Evolutionary conservation across 2,888 invertebrate genomes (phyloP).

Genomic region (Cryptosula pallasiana): DNA sequence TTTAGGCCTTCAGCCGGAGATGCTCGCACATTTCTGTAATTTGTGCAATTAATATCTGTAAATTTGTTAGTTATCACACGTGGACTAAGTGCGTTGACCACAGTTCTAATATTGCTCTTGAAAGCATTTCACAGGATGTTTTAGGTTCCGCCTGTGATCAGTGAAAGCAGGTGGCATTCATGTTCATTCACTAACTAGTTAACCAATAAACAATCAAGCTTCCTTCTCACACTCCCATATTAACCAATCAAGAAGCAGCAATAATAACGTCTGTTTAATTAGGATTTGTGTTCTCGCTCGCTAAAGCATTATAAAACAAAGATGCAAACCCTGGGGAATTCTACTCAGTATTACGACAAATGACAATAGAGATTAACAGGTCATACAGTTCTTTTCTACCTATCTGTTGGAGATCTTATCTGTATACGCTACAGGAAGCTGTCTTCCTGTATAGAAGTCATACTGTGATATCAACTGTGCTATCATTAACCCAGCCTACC

Average conservation of each 20-base stretch:
- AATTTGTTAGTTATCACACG: too few relatives aligned
- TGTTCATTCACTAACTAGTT: conserved; percentile 4
- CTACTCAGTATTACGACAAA: neutral
- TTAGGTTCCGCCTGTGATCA: conserved; percentile 9
- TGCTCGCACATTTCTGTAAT: neutral
- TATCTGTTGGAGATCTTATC: conserved; percentile 11
- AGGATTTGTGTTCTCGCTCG: conserved; percentile 1
- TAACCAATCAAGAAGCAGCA: neutral
- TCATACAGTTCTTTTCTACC: neutral
- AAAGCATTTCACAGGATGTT: conserved; percentile 22
- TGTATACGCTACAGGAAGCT: neutral
- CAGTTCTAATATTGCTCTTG: neutral
- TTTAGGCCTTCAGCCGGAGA: neutral
- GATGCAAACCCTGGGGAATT: conserved; percentile 4
- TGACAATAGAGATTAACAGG: neutral
- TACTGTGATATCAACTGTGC: neutral
- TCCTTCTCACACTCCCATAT: neutral
- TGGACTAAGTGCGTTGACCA: neutral
- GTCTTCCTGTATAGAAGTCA: conserved; percentile 14
- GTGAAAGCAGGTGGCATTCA: conserved; percentile 21
- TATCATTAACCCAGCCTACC: neutral
- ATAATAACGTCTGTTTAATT: neutral
- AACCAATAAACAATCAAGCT: conserved; percentile 1
- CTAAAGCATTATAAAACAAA: too few relatives aligned
- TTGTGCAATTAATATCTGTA: conserved; percentile 1